Base-by-base conservation (phyloP, 2,888 invertebrate species). In the Plebejus anna region DNA sequence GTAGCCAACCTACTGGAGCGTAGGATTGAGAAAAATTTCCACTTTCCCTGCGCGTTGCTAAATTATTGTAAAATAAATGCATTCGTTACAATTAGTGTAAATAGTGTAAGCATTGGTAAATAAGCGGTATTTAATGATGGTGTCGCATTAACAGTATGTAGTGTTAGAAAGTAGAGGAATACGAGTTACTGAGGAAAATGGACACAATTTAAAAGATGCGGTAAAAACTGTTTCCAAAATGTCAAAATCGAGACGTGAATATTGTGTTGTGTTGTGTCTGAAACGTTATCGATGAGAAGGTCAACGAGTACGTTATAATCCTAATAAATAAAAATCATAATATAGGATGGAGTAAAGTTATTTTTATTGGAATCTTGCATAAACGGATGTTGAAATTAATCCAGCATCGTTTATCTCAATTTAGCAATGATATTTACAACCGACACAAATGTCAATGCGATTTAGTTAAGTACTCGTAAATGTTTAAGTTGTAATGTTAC, bases 1-100 rank as follows among this genome's bases (percentile, higher is more conserved):
- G 90, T 90, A 85, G 86, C 84, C 83, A 84, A 86, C 83, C 89
- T 90, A 92, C 88, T 93, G 89, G 91, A 93, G 92, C 94, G 92
- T 94, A 88, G 85, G 86, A 93, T 94, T 93, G 89, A 76, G 85
- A 89, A 92, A 92, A 89, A 88, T 87, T 83, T 79, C 77, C 82
- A 88, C 90, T 92, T 92, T 91, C 92, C 87, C 88, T 84, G 81
- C 78, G 82, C 78, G 80, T 91, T 92, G 86, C 88, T 83, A 87
- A 91, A 90, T 87, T 85, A 83, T 86, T 85, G 57, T 72, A 76
- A 76, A 86, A 90, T 90, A 85, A 73, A 73, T 51, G 51, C 28
- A 73, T 55, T 73, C 73, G 73, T 55, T 51, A 66, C 66, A 66
- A 66, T 16, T 66, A 66, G 32, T 66, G 61, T 61, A 61, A 61